Base-by-base conservation (phyloP, 1,140 invertebrate species). In the Temnothorax nylanderi region DNA sequence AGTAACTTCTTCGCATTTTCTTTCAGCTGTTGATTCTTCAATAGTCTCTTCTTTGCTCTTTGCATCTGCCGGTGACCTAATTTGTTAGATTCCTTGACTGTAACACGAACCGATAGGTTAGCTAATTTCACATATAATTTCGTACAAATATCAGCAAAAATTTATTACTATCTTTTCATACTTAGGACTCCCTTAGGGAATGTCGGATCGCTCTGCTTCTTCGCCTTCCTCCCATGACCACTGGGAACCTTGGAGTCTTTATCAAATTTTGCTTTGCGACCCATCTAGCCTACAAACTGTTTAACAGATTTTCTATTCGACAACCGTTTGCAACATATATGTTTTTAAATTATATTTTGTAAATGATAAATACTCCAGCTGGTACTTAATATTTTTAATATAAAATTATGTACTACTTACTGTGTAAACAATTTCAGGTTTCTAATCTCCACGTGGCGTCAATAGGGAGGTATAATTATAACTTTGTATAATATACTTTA, bases 251-350 rank as follows among this genome's bases (percentile, higher is more conserved):
- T 26, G 26, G 26, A 71, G 72, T 96, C 96, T 87, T 96, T 96
- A 54, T 96, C 96, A 93, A 97, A 99, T 91, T 98, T 97, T 41
- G 97, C 98, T 96, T 98, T 99, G 58, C 98, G 96, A 82, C 98
- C 98, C 98, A 99, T 99, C 89, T 88, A n/a, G 1, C 10, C 69
- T 82, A 44, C 5, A 72, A 80, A 47, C 16, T 34, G 3, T 51
- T 51, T 1, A 67, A 64, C 37, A 47, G 2, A 16, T 60, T 37
- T 26, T 34, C 8, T 51, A 41, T 37, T 49, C 41, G 10, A 44
- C 8, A 34, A 58, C 0, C 34, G 18, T 37, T 32, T 4, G 5
- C 3, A 74, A 44, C 6, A 18, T 7, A 49, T 26, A 44, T 44
- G 1, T 26, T 41, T 16, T 10, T 16, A 37, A 47, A 47, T 34